These are phyloP conservation scores for Cantharis flavilabris DNA, from an alignment of 2,888 invertebrate genomes.

Conservation along the genomic window DNA sequence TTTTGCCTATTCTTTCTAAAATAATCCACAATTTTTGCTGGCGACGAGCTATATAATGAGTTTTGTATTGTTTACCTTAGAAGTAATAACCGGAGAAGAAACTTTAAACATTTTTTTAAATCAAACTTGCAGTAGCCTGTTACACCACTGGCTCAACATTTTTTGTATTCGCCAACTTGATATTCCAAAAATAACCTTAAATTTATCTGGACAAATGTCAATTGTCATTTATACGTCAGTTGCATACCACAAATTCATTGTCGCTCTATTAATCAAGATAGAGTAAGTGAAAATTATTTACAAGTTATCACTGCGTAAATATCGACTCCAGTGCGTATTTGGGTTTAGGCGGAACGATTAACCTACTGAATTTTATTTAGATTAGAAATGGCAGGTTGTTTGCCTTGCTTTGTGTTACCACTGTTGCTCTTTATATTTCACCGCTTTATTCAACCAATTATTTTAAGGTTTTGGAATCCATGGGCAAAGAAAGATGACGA, in stretches of 20 bases:
- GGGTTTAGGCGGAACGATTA: neutral
- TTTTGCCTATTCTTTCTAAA: neutral
- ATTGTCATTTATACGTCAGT: neutral
- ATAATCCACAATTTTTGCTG: neutral
- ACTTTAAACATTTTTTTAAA: neutral
- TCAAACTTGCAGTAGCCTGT: neutral
- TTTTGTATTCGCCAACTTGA: neutral
- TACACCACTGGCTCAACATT: neutral
- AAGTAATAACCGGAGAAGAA: neutral
- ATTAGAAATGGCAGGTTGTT: conserved; percentile 60
- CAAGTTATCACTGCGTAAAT: neutral
- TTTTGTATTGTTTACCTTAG: neutral
- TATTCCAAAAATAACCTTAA: neutral
- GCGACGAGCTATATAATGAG: neutral
- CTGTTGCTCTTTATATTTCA: conserved; percentile 82
- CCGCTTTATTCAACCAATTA: conserved; percentile 79
- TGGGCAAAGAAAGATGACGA: conserved; percentile 68
- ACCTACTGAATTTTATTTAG: neutral
- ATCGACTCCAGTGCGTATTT: neutral
- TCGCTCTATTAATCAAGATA: neutral
- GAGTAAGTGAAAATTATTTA: neutral
- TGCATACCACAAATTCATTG: neutral
- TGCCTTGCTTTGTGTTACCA: conserved; percentile 86
- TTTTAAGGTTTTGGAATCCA: conserved; percentile 82
- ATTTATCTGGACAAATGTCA: neutral